Conservation (phyloP, 2,113 vertebrate species). For the Channa argus region DNA sequence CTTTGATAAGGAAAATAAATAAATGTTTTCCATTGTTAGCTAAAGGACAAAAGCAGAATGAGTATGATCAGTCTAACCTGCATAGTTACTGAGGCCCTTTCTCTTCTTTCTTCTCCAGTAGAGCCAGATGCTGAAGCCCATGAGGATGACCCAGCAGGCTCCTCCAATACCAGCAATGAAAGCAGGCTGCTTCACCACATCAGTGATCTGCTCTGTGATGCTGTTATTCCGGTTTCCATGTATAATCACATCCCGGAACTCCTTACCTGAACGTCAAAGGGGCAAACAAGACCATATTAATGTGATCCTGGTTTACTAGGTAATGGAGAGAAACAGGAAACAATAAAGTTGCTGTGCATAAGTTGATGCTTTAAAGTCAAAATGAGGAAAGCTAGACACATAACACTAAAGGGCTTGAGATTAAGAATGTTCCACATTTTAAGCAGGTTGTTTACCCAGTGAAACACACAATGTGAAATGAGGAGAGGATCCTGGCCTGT, state of each 20-base stretch:
- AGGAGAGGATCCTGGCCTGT: constrained; percentile 44
- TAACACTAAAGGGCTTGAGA: not conserved
- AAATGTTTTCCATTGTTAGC: constrained; percentile 3
- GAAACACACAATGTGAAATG: constrained; percentile 69
- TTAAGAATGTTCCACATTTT: constrained; percentile 37
- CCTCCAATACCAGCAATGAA: constrained; percentile 99
- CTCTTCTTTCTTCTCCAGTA: constrained; percentile 99
- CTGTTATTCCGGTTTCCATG: constrained; percentile 95
- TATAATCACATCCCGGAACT: constrained; percentile 92
- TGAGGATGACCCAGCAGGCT: constrained; percentile 99
- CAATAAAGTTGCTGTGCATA: constrained; percentile 4
- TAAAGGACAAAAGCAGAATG: constrained; percentile 4
- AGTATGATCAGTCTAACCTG: constrained; percentile 85
- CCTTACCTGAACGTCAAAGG: constrained; percentile 75
- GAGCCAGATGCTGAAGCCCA: constrained; percentile 99
- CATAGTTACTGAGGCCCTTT: constrained; percentile 99
- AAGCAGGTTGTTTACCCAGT: constrained; percentile 61
- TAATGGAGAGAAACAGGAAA: constrained; percentile 15
- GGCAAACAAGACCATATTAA: constrained; percentile 22
- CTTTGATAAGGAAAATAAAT: not conserved
- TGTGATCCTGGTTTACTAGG: not conserved
- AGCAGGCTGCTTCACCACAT: constrained; percentile 98
- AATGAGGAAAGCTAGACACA: constrained; percentile 1
- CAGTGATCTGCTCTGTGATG: constrained; percentile 99
- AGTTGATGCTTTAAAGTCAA: constrained; percentile 42